These are phyloP conservation scores for Orientallactaga bullata DNA, from an alignment of 2,113 vertebrate species.

Conservation along the genomic window DNA sequence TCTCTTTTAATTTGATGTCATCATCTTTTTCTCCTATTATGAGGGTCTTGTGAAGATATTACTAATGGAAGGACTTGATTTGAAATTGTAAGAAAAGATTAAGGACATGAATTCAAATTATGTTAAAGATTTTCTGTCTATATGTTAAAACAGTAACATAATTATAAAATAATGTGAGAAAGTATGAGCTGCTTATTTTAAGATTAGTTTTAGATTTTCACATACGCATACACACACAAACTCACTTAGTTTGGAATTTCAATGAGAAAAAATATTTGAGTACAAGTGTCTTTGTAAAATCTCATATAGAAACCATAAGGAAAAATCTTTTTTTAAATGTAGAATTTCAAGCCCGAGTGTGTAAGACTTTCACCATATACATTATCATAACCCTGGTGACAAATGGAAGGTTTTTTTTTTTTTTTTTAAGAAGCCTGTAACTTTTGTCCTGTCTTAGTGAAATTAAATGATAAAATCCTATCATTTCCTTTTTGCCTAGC, in stretches of 20 bases:
- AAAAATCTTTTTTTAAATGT: conserved; percentile 9
- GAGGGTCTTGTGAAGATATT: too few species aligned
- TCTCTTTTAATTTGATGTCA: too few species aligned
- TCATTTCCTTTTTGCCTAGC: conserved; percentile 70
- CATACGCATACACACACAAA: not conserved
- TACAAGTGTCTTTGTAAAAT: not conserved
- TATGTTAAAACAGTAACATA: not conserved
- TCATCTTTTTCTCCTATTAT: too few species aligned
- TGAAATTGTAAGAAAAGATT: conserved; percentile 18
- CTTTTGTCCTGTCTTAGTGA: conserved; percentile 29
- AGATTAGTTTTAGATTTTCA: not conserved
- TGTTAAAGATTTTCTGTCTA: not conserved
- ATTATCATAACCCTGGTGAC: conserved; percentile 33
- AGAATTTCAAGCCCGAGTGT: conserved; percentile 54
- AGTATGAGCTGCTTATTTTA: not conserved
- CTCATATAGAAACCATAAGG: not conserved
- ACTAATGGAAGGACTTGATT: not conserved
- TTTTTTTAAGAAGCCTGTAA: conserved; percentile 50
- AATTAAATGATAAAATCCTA: conserved; percentile 43
- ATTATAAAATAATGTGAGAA: conserved; percentile 26
- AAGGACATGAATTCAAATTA: not conserved
- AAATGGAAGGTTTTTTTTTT: conserved; percentile 62
- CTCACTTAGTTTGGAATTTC: conserved; percentile 39
- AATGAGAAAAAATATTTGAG: conserved; percentile 43
- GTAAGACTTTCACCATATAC: conserved; percentile 46